phyloP scores from a whole-genome alignment of 2,797 vertebrate genomes.

The Tamandua tetradactyla region DNA sequence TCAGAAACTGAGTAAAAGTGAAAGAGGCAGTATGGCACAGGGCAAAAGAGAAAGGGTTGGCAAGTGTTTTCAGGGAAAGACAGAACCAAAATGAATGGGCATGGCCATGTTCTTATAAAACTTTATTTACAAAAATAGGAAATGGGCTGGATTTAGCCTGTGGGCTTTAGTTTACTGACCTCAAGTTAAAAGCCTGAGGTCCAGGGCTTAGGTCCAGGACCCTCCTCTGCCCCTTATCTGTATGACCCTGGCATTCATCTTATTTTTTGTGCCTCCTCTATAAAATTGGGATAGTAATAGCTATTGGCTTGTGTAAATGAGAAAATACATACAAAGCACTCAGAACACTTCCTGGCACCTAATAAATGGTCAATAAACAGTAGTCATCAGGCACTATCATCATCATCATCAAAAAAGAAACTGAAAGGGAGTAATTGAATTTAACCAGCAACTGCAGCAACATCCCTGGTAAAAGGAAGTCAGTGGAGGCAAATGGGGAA shows the following conservation, averaged over 20 bases:
- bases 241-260: background rate
- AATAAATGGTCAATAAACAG: too few relatives aligned
- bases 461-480: background rate
- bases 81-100: background rate
- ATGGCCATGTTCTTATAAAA: background rate
- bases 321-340: too few relatives aligned
- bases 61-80: background rate
- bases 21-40: fast-evolving
- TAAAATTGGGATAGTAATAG: background rate
- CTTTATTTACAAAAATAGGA: background rate
- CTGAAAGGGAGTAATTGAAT: background rate
- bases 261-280: background rate
- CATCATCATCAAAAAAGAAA: background rate
- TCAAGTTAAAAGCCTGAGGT: background rate
- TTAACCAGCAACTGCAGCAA: background rate
- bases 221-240: background rate
- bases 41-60: background rate
- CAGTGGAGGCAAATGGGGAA: background rate
- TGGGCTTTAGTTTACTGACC: background rate
- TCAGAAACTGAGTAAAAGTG: background rate
- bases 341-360: background rate
- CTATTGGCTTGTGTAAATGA: background rate
- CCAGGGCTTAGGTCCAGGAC: too few relatives aligned
- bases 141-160: background rate
- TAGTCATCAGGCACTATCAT: background rate